Base-by-base conservation (phyloP, 2,113 vertebrate species). In the Hepsetus odoe region DNA sequence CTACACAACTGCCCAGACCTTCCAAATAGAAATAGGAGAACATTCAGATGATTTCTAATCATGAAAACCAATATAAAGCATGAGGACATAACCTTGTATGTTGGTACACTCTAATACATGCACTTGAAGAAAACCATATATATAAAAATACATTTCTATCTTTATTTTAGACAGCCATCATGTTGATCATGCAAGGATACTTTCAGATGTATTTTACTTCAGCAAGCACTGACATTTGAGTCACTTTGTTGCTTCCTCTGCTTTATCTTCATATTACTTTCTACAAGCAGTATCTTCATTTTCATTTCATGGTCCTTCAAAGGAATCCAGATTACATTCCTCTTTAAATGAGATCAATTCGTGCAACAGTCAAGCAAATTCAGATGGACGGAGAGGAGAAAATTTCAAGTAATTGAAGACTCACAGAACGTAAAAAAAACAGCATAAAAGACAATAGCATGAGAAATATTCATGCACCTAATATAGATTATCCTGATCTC, bases 1-100 rank as follows among this genome's bases (percentile, higher is more conserved):
- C 33, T 78, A 58, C 66, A 78, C 76, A 78, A 71, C 40, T 46
- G 24, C 74, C 46, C 65, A 56, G 65, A 77, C 33, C 30, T 49
- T n/a, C 49, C 18, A 22, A n/a, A n/a, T 6, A 1, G 20, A 53
- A 22, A 49, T 3, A 6, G 1, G 8, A 20, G 49, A 22, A 4
- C 49, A 53, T 53, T 20, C 49, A 53, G 49, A 53, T 53, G 20
- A n/a, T 53, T 8, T 20, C 20, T 20, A 53, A n/a, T n/a, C n/a
- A n/a, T n/a, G n/a, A n/a, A n/a, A n/a, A n/a, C n/a, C n/a, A n/a
- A n/a, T n/a, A n/a, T n/a, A n/a, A n/a, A n/a, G n/a, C n/a, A n/a
- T n/a, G n/a, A n/a, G n/a, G n/a, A n/a, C n/a, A n/a, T n/a, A n/a
- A n/a, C n/a, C n/a, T n/a, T n/a, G n/a, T n/a, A n/a, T n/a, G n/a